Evolutionary conservation across 64 coral and sea anemone genomes (phyloP).

Genomic region (Montipora cactus): DNA sequence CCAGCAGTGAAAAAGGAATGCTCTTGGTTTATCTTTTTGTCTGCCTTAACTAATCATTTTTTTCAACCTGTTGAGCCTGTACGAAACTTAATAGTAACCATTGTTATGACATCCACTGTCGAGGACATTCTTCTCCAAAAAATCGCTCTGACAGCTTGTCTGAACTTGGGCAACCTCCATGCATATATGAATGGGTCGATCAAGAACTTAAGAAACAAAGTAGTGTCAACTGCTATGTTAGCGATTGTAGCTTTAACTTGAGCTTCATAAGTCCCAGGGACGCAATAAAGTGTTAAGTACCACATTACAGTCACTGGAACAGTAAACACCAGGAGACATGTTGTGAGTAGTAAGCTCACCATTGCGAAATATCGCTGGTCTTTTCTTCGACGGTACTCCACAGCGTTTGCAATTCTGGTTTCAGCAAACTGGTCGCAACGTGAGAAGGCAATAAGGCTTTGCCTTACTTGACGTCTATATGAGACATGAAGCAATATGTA

Average conservation of each 20-base stretch:
- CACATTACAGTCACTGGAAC: constrained; percentile 65
- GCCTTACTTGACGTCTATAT: constrained; percentile 59
- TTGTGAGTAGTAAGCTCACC: constrained; percentile 55
- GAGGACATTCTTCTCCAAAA: constrained; percentile 9
- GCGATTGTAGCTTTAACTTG: constrained; percentile 51
- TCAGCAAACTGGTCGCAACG: neutral
- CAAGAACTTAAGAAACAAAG: constrained; percentile 76
- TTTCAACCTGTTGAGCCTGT: neutral
- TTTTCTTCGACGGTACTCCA: constrained; percentile 23
- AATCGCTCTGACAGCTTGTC: constrained; percentile 40
- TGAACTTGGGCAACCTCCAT: constrained; percentile 65
- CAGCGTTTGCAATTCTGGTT: neutral
- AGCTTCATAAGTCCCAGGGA: constrained; percentile 11
- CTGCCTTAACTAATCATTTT: neutral
- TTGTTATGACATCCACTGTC: neutral
- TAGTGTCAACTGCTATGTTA: constrained; percentile 53
- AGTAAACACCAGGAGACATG: constrained; percentile 68
- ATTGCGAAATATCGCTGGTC: constrained; percentile 60
- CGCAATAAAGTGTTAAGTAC: constrained; percentile 72
- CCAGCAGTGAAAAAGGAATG: no score
- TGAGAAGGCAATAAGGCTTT: neutral
- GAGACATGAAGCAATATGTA: constrained; percentile 62
- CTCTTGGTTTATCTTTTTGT: neutral
- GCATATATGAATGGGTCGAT: constrained; percentile 87
- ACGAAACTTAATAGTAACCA: constrained; percentile 8